Base-by-base conservation (phyloP, 2,888 invertebrate genomes). In the Xylota segnis region DNA sequence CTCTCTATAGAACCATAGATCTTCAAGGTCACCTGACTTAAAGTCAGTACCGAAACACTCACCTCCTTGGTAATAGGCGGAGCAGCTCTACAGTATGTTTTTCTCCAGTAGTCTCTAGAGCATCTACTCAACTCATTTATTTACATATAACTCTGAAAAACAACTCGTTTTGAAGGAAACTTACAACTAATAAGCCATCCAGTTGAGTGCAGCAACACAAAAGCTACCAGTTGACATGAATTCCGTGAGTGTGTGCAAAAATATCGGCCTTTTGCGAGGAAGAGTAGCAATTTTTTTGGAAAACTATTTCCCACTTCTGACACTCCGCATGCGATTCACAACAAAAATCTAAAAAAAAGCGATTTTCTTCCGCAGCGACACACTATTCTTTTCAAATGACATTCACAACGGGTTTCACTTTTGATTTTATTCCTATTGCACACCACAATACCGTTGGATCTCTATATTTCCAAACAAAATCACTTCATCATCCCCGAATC, bases 191-290 rank as follows among this genome's bases (percentile, higher is more conserved):
- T 45, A 56, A 63, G 68, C 47, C 74, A 68, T 70, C 74, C 83
- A 63, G 63, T 54, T 63, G 43, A 66, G 45, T 70, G 74, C 40
- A 52, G 65, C 18, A 61, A 47, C 5, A 45, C 66, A 77, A 65
- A 58, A 66, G 23, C 59, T 18, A 66, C 54, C 68, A 79, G 58
- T 65, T 84, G 79, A 58, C 81, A 84, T 81, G 59, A 84, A 84
- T 79, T 75, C 83, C 83, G 61, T 56, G 54, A 68, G 32, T 54
- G 50, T 83, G 66, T 45, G 79, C 74, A 61, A 68, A 61, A 74
- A 72, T 58, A 34, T 43, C 6, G 54, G 34, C 32, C 45, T 66
- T 66, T 79, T 63, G 61, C n/a, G 63, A 45, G 16, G 56, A 47
- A 34, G 32, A 37, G 47, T n/a, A n/a, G 14, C 34, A n/a, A 43